phyloP scores from a whole-genome alignment of 2,113 vertebrate genomes.

The Indri indri region DNA sequence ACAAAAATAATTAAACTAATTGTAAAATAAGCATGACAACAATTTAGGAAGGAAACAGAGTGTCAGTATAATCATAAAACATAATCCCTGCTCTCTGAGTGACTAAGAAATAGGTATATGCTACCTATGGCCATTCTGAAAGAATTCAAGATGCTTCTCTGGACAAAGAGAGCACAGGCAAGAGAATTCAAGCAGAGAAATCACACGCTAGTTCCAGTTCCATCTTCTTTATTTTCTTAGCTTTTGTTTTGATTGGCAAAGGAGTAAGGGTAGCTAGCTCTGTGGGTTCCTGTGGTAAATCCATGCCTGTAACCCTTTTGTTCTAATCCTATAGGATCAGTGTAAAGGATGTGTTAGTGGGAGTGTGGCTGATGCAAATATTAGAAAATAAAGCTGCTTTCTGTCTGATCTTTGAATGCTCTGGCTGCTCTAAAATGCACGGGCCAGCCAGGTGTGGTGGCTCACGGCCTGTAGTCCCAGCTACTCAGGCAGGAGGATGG shows the following conservation, averaged over 20 bases:
- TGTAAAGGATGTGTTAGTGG: not conserved
- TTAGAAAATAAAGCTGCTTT: not conserved
- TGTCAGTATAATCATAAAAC: rapidly evolving
- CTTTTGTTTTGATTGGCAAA: not conserved
- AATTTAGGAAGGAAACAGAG: not conserved
- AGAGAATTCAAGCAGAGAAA: not conserved
- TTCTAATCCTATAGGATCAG: not conserved
- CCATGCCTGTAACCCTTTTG: not conserved
- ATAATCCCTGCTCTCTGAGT: not conserved
- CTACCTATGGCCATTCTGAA: not conserved
- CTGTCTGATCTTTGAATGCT: not conserved
- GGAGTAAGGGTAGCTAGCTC: not conserved
- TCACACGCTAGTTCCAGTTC: not conserved
- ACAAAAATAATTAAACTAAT: not conserved
- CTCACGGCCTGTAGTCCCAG: too few species aligned
- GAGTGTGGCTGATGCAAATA: not conserved
- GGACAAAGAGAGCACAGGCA: not conserved
- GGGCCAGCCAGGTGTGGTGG: too few species aligned
- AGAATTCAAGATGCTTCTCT: not conserved
- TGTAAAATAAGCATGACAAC: not conserved
- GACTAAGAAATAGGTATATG: not conserved
- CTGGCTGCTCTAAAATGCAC: not conserved
- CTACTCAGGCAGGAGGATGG: too few species aligned
- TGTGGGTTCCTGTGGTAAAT: not conserved
- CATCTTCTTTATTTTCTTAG: not conserved